Evolutionary conservation across 2,113 vertebrate species (phyloP), one percentile per base, ranked within the genome.

Genomic region (Leptodactylus fuscus): DNA sequence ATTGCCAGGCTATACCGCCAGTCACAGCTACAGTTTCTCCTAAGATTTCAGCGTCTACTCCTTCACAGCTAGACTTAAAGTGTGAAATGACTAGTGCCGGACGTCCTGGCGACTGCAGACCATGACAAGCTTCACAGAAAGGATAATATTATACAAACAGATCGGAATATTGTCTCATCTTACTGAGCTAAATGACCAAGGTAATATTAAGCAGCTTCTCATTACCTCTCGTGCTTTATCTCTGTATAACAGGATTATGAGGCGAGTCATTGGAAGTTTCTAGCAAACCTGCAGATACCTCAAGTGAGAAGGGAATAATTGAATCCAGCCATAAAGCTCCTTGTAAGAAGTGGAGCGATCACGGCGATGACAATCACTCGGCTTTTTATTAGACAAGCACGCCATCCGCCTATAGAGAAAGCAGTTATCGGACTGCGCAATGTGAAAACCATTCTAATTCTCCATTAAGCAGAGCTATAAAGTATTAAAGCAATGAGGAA

Each of bases 281-380:
- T 44, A 53, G 12, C 9, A 76, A 18, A 78, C 27, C 46, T 22
- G 74, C 74, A 34, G 74, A 9, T 22, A 36, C 48, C 74, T 36
- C 11, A 75, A 75, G n/a, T 75, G 73, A 49, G 29, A 36, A 22
- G 15, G 12, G 75, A 78, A 78, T 78, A 55, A 78, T 78, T 36
- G 75, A 55, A 55, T 78, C 48, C 20, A n/a, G 48, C 75, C 18
- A 53, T 36, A 38, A 36, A 53, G n/a, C 4, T 16, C 13, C 48
- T 78, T 78, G 29, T 78, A 78, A 78, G 49, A 78, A 53, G 18
- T n/a, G 29, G 49, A 34, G 75, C 29, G 55, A 55, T 78, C 29
- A 15, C 20, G 1, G 15, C 29, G 2, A 78, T n/a, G 27, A 55
- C 55, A 53, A 78, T 55, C 49, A 34, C 48, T 77, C 74, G 22